Conservation (phyloP, 1,140 invertebrate genomes). For the Laodelphax striatellus region DNA sequence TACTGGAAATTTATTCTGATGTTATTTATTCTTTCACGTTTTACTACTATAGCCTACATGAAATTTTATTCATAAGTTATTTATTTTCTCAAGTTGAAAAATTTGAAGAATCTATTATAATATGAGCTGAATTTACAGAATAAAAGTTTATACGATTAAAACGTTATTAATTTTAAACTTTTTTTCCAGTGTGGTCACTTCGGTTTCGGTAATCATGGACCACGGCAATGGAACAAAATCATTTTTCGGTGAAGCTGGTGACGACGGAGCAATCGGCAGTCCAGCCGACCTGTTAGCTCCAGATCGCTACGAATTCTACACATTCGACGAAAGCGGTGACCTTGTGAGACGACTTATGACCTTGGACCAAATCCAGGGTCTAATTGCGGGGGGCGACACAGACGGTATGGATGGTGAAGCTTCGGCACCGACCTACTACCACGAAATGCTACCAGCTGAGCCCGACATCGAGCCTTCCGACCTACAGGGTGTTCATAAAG, state of each 20-base stretch:
- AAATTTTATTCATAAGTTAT: too few species aligned
- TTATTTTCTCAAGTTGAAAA: too few species aligned
- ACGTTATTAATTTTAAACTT: too few species aligned
- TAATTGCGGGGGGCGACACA: conserved; percentile 63
- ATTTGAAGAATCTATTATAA: too few species aligned
- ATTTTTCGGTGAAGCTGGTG: conserved; percentile 45
- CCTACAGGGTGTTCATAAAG: conserved; percentile 58
- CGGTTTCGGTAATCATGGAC: conserved; percentile 47
- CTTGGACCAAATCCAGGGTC: conserved; percentile 65
- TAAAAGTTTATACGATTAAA: too few species aligned
- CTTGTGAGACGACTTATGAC: conserved; percentile 71
- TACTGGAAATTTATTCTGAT: too few species aligned
- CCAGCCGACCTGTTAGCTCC: conserved; percentile 61
- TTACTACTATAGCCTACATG: too few species aligned
- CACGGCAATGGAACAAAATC: conserved; percentile 39
- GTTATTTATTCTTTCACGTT: too few species aligned
- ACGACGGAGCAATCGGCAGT: conserved; percentile 42
- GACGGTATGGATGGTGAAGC: conserved; percentile 32
- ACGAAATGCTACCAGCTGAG: conserved; percentile 28
- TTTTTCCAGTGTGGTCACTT: conserved; percentile 42
- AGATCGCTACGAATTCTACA: conserved; percentile 72
- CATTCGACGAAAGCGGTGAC: conserved; percentile 67
- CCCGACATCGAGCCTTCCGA: conserved; percentile 23
- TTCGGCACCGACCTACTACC: conserved; percentile 23
- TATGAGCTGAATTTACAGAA: too few species aligned